Conservation (phyloP, 2,888 invertebrate species). For the Caenorhabditis sinica region DNA sequence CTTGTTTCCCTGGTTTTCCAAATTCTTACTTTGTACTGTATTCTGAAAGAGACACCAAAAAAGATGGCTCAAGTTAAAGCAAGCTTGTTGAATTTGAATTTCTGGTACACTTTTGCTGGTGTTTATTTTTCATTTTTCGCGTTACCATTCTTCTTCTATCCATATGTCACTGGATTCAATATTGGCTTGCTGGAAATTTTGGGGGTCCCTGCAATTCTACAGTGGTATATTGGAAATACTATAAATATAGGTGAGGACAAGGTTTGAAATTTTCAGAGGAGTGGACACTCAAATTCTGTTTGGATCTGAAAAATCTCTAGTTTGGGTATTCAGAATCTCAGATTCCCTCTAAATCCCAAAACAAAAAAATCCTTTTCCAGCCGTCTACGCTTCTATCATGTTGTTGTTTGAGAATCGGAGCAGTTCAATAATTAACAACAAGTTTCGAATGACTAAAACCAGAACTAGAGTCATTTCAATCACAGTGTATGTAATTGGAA, state of each 20-base stretch:
- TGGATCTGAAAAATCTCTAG: no score
- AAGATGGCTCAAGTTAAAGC: background rate
- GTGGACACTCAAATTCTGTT: no score
- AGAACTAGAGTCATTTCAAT: background rate
- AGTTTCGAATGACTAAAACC: background rate
- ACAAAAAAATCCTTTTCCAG: no score
- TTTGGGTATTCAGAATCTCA: no score
- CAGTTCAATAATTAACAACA: background rate
- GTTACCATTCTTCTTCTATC: background rate
- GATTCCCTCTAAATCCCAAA: no score
- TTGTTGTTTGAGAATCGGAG: background rate
- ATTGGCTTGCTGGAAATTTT: background rate
- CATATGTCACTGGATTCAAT: background rate
- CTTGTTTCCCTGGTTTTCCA: background rate
- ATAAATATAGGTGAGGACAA: no score
- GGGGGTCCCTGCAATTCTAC: background rate
- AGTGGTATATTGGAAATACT: no score
- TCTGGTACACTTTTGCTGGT: background rate
- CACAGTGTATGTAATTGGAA: background rate
- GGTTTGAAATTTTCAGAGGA: no score
- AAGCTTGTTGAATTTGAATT: background rate
- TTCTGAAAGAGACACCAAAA: background rate
- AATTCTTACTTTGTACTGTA: background rate
- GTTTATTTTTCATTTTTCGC: background rate
- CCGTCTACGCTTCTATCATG: no score